Evolutionary conservation across 1,140 invertebrate species (phyloP).

Genomic region (Globodera rostochiensis): DNA sequence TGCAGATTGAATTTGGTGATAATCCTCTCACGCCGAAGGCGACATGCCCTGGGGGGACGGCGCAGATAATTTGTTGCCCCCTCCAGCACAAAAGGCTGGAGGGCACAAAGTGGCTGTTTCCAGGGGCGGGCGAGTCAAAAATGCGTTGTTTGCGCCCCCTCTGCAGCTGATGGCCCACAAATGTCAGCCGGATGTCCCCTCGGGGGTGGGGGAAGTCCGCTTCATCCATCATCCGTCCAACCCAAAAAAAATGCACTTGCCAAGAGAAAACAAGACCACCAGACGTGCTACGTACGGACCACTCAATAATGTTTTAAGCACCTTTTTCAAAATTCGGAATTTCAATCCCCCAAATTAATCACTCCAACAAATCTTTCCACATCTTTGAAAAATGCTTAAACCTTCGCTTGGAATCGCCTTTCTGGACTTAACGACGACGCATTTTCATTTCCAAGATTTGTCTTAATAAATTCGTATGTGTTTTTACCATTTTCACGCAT

Average conservation of each 20-base stretch:
- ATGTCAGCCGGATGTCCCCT: neutral
- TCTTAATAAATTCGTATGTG: too few relatives aligned
- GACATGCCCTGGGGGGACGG: neutral
- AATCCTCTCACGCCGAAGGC: neutral
- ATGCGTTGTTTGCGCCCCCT: neutral
- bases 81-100: neutral
- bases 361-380: too few relatives aligned
- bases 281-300: neutral
- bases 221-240: neutral
- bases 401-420: too few relatives aligned
- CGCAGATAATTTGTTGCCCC: neutral
- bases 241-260: neutral
- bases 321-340: neutral
- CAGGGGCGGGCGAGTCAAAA: too few relatives aligned
- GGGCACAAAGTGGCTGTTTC: too few relatives aligned
- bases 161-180: neutral
- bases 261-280: neutral
- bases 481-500: neutral
- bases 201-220: too few relatives aligned
- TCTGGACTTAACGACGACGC: too few relatives aligned
- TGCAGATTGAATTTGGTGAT: neutral
- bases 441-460: too few relatives aligned
- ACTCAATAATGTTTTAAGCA: neutral
- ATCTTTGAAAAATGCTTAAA: too few relatives aligned
- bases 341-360: too few relatives aligned